A percentile compares a stretch with the other conserved stretches of the same genome.
These are phyloP conservation scores for Endomychus coccineus DNA, from an alignment of 2,888 invertebrate genomes.

Conservation along the genomic window DNA sequence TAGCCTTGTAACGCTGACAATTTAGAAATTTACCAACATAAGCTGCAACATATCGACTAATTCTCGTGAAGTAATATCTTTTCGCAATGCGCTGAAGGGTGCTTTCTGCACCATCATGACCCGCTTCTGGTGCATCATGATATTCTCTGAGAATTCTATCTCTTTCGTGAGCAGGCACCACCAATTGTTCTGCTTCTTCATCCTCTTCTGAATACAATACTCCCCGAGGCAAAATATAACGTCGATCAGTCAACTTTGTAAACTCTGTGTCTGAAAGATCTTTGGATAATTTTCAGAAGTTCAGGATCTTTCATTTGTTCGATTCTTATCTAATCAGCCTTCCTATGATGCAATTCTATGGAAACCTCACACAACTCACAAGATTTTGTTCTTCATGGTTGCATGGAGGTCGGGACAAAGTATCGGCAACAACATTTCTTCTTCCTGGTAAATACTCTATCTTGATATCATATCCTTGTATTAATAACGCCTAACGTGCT, in stretches of 20 bases:
- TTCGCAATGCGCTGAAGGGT: constrained; percentile 20
- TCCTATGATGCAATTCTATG: constrained; percentile 16
- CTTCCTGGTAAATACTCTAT: constrained; percentile 38
- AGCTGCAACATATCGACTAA: constrained; percentile 19
- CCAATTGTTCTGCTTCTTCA: constrained; percentile 29
- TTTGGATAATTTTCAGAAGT: constrained; percentile 17
- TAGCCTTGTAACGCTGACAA: constrained; percentile 28
- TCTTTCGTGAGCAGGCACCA: constrained; percentile 20
- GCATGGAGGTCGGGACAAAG: constrained; percentile 31
- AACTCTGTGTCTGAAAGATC: constrained; percentile 8
- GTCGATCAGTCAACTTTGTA: constrained; percentile 20
- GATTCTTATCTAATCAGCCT: constrained; percentile 5
- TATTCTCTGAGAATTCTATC: constrained; percentile 18
- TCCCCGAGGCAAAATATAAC: constrained; percentile 23
- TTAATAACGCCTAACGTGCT: constrained; percentile 40
- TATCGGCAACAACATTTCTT: constrained; percentile 38
- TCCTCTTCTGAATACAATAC: constrained; percentile 20
- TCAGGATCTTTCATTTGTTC: constrained; percentile 24
- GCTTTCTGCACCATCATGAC: constrained; percentile 28
- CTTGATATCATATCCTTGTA: constrained; percentile 37
- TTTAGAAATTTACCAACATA: constrained; percentile 24
- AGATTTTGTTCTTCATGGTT: not conserved
- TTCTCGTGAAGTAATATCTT: constrained; percentile 26
- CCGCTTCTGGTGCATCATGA: constrained; percentile 26
- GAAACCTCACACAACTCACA: constrained; percentile 13